Evolutionary conservation across 2,113 vertebrate species (phyloP), one percentile per base, ranked within the genome.

Genomic region (Alectura lathami): DNA sequence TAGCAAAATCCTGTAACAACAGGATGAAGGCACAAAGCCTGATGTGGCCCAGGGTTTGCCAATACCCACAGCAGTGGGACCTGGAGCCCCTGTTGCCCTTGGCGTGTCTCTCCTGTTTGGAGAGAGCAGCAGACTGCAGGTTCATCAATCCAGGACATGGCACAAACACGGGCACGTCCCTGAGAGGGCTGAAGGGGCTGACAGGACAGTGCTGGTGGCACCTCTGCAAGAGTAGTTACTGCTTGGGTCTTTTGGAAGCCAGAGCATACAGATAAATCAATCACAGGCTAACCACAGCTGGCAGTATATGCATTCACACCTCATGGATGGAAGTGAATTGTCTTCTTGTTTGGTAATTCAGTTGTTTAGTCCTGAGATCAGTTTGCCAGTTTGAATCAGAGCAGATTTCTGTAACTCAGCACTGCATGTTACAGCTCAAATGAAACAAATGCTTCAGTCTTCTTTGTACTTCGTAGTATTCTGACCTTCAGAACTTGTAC

Each of bases 401-500:
- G 43, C 57, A 76, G 75, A 85, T 74, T 91, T 93, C 80, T 88
- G 47, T 88, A 94, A 91, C 79, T 83, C 53, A 50, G 93, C 62
- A 40, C 70, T 60, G 64, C 47, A 77, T 5, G 43, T 92, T 93
- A 63, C 88, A 90, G 62, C 88, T 85, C 2, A 0, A 86, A 53
- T 80, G 67, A 94, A 80, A 86, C 11, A 87, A 85, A 93, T 63
- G 53, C 69, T 87, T 43, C 75, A 75, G 56, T 86, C 94, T 90
- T 96, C 81, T 95, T 91, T 69, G 78, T 96, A 95, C 96, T 93
- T 94, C 72, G 81, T 60, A 93, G 89, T 94, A 91, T 95, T 96
- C 91, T 97, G 95, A 97, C 96, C 97, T 97, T 97, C 93, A 96
- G 94, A 96, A 97, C 91, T 95, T 82, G 78, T 92, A 94, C 96